Base-by-base conservation (phyloP, 23 tunicate genomes). In the Ciona savignyi region DNA sequence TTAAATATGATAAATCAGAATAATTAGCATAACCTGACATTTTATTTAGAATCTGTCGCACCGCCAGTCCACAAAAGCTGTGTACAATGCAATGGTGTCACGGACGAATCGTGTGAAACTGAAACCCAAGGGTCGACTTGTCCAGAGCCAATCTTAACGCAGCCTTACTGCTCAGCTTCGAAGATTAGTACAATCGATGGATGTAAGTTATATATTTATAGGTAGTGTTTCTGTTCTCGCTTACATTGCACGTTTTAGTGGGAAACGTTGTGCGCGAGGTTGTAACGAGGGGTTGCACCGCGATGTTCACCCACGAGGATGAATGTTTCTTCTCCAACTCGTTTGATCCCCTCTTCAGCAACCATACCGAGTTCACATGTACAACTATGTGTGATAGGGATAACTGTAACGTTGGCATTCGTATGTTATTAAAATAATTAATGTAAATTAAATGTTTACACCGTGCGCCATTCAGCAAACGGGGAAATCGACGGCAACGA, bases 401-500 rank as follows among this genome's bases (percentile, higher is more conserved):
- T 42, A 6, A 42, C 56, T 42, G 56, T 15, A 42, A 42, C 56
- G 9, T 15, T 6, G 56, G 15, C 9, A 6, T 15, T 6, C 9
- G 15, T 42, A 42, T 42, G 56, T 42, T 42, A 15, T 42, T 42
- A 6, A 6, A 15, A 42, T 42, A 42, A 6, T 42, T 42, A n/a
- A n/a, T n/a, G n/a, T n/a, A n/a, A n/a, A n/a, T n/a, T n/a, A n/a
- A n/a, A n/a, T n/a, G n/a, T n/a, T n/a, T n/a, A n/a, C n/a, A n/a
- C n/a, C n/a, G n/a, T n/a, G n/a, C n/a, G 9, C 56, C 56, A 42
- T 33, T 3, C 63, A 77, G 81, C 81, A 35, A 66, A 77, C 72
- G 81, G 81, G 6, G 34, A 62, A 35, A 25, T 77, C 32, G 70
- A 77, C 23, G 81, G 81, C 34, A 77, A 34, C 6, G 81, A 77